Conservation (phyloP, 2,113 vertebrate genomes). For the Amia ocellicauda region DNA sequence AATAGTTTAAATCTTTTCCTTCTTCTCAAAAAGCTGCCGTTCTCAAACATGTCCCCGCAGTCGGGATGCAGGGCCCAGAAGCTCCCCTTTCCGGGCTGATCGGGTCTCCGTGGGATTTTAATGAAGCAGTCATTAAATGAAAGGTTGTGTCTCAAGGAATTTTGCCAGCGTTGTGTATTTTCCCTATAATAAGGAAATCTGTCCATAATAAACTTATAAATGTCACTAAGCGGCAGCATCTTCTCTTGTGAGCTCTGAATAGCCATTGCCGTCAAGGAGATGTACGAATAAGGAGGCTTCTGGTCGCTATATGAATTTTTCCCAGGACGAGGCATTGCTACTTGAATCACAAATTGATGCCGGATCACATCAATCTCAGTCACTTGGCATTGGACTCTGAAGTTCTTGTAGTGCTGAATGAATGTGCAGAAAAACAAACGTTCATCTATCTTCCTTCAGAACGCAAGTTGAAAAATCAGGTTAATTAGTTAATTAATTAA, state of each 20-base stretch:
- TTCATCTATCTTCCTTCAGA: no score
- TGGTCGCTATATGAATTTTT: conserved; percentile 97
- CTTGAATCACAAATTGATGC: conserved; percentile 3
- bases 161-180: conserved; percentile 91
- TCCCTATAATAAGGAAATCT: conserved; percentile 91
- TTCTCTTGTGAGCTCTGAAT: conserved; percentile 92
- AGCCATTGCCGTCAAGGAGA: conserved; percentile 94
- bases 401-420: no score
- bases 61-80: conserved; percentile 91
- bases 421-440: no score
- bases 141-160: conserved; percentile 86
- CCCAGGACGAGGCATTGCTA: conserved; percentile 86
- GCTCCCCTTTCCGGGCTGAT: conserved; percentile 88
- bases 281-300: conserved; percentile 95
- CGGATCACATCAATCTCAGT: no score
- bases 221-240: conserved; percentile 91
- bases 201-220: conserved; percentile 94
- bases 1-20: conserved; percentile 87
- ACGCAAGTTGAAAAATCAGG: no score
- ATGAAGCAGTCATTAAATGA: conserved; percentile 94
- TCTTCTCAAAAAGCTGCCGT: conserved; percentile 84
- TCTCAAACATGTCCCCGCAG: conserved; percentile 93
- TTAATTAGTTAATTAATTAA: no score
- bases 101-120: conserved; percentile 85
- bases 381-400: no score